Evolutionary conservation across 1,140 invertebrate species (phyloP).

Genomic region (Tenebrio molitor): DNA sequence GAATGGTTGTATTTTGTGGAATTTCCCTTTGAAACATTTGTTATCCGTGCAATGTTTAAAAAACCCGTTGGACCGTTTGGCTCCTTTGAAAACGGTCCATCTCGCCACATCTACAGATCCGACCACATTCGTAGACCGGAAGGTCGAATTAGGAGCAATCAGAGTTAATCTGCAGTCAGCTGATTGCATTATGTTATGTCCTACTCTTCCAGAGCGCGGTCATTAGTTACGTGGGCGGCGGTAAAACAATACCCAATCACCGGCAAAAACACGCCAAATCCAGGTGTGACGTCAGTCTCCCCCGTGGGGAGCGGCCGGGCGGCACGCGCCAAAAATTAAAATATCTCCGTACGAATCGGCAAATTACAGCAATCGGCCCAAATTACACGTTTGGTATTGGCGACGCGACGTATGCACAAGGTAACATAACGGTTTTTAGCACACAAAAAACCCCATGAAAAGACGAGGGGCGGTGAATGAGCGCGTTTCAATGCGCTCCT

Average conservation of each 20-base stretch:
- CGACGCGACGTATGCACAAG: conserved; percentile 50
- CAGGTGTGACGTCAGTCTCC: background rate
- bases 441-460: conserved; percentile 60
- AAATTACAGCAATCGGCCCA: conserved; percentile 60
- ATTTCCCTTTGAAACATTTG: no score
- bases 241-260: conserved; percentile 34
- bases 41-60: no score
- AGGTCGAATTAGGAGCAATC: conserved; percentile 62
- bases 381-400: conserved; percentile 57
- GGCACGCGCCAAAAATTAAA: conserved; percentile 62
- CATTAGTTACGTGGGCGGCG: conserved; percentile 37
- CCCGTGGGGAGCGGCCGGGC: no score
- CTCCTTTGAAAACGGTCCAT: no score
- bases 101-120: conserved; percentile 18
- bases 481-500: conserved; percentile 53
- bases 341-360: conserved; percentile 57
- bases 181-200: conserved; percentile 59
- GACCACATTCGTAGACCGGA: conserved; percentile 52
- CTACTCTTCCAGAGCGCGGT: conserved; percentile 45
- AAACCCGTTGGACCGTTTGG: no score
- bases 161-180: conserved; percentile 62
- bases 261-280: background rate
- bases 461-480: conserved; percentile 53
- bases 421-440: conserved; percentile 60
- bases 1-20: no score